Conservation (phyloP, 2,888 invertebrate species). For the Brachypalpus laphriformis region DNA sequence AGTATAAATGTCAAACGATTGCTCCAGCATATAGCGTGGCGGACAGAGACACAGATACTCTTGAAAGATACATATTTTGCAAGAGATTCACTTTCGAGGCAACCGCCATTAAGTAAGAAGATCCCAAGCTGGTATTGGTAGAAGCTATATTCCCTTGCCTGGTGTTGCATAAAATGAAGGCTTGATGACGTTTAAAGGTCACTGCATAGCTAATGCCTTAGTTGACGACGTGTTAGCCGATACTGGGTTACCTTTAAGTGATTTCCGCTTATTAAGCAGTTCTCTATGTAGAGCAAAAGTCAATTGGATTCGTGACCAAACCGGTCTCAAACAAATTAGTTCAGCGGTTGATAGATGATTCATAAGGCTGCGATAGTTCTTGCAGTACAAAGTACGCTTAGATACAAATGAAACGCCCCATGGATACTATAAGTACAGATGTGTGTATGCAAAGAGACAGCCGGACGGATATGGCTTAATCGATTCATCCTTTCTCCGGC, state of each 20-base stretch:
- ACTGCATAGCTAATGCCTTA: slow-evolving; percentile 4
- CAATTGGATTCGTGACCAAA: not conserved
- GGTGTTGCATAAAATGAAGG: slow-evolving; percentile 22
- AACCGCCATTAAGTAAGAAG: slow-evolving; percentile 18
- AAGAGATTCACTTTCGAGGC: slow-evolving; percentile 39
- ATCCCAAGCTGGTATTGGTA: not conserved
- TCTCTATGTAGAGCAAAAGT: slow-evolving; percentile 1
- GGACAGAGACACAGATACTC: not conserved
- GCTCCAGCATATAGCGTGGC: not conserved
- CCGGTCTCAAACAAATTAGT: too few species aligned
- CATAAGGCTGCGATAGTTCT: too few species aligned
- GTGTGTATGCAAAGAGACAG: too few species aligned
- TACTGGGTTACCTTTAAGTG: not conserved
- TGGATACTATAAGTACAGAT: too few species aligned
- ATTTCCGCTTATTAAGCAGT: slow-evolving; percentile 7
- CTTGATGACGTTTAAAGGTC: slow-evolving; percentile 27
- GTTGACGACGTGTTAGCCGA: not conserved
- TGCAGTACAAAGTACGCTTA: too few species aligned
- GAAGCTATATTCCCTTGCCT: not conserved
- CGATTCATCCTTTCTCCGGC: too few species aligned
- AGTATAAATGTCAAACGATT: slow-evolving; percentile 27
- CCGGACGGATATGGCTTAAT: too few species aligned
- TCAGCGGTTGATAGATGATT: too few species aligned
- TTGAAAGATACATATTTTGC: slow-evolving; percentile 2
- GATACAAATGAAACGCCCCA: too few species aligned